Evolutionary conservation across 2,888 invertebrate species (phyloP).

Genomic region (Xestia c-nigrum): DNA sequence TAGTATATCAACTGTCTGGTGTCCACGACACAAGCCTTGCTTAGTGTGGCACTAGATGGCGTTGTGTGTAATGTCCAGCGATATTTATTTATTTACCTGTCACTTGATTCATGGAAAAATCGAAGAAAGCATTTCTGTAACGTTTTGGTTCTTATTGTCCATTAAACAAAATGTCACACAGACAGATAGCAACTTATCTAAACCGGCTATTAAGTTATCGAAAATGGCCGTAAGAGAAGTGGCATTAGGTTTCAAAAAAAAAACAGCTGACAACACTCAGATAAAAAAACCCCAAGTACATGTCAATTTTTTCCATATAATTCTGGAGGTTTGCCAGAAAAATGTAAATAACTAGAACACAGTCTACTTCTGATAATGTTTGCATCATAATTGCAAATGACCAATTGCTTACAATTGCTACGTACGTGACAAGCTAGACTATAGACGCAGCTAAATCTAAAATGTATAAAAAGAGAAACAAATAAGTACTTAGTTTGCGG

Average conservation of each 20-base stretch:
- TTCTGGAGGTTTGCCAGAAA: constrained; percentile 12
- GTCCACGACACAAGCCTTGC: too few relatives aligned
- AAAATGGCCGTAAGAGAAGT: neutral
- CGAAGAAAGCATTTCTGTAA: too few relatives aligned
- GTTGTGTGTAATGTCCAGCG: too few relatives aligned
- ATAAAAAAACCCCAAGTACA: neutral
- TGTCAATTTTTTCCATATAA: neutral
- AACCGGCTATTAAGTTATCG: too few relatives aligned
- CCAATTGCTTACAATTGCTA: constrained; percentile 58
- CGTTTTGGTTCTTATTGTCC: too few relatives aligned
- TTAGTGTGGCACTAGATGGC: too few relatives aligned
- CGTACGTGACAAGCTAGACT: constrained; percentile 60
- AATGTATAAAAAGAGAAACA: constrained; percentile 51
- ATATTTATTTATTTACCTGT: too few relatives aligned
- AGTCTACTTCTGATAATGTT: constrained; percentile 49
- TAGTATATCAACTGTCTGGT: too few relatives aligned
- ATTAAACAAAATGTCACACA: too few relatives aligned
- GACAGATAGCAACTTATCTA: too few relatives aligned
- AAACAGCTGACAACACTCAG: neutral
- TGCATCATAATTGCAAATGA: constrained; percentile 61
- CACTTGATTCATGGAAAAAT: too few relatives aligned
- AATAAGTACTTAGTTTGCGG: constrained; percentile 42
- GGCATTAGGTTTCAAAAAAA: too few relatives aligned
- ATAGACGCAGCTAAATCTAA: constrained; percentile 34
- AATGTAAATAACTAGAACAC: constrained; percentile 42